Percentiles rank a stretch among this genome's conserved stretches.
Conservation (phyloP, 2,888 invertebrate genomes). For the Acanthosepion esculentum region DNA sequence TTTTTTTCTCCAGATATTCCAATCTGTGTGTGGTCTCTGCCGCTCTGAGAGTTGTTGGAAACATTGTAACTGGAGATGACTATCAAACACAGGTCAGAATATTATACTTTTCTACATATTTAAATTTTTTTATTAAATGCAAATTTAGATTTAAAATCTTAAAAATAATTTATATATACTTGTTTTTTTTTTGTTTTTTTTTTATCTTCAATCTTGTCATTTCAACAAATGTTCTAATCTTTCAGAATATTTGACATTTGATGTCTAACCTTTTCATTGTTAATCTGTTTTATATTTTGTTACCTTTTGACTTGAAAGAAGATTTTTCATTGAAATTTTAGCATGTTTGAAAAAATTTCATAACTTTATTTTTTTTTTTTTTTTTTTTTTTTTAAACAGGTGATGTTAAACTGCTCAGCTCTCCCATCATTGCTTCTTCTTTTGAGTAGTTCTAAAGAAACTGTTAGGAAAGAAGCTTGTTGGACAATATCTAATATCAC, state of each 20-base stretch:
- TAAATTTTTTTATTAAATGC: no score
- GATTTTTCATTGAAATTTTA: no score
- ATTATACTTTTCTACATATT: neutral
- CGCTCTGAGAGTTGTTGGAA: conserved; percentile 95
- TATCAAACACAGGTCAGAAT: conserved; percentile 87
- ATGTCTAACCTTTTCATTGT: no score
- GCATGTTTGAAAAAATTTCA: neutral
- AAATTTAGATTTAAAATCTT: no score
- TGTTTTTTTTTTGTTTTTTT: no score
- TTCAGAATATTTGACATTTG: no score
- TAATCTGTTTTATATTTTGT: no score
- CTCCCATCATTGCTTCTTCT: conserved; percentile 88
- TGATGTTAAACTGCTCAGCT: conserved; percentile 92
- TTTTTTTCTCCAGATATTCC: conserved; percentile 65
- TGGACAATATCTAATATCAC: conserved; percentile 98
- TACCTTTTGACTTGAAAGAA: no score
- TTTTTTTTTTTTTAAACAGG: conserved; percentile 68
- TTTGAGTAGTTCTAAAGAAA: conserved; percentile 83
- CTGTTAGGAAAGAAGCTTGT: conserved; percentile 94
- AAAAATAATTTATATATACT: no score
- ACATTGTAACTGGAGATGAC: conserved; percentile 97
- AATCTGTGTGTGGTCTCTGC: conserved; percentile 78
- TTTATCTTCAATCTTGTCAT: no score
- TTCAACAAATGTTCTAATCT: no score
- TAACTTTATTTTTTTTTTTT: no score